A percentile compares a stretch with the other conserved stretches of the same genome.
Evolutionary conservation across 2,888 invertebrate genomes (phyloP).

Genomic region (Hydriomena furcata): DNA sequence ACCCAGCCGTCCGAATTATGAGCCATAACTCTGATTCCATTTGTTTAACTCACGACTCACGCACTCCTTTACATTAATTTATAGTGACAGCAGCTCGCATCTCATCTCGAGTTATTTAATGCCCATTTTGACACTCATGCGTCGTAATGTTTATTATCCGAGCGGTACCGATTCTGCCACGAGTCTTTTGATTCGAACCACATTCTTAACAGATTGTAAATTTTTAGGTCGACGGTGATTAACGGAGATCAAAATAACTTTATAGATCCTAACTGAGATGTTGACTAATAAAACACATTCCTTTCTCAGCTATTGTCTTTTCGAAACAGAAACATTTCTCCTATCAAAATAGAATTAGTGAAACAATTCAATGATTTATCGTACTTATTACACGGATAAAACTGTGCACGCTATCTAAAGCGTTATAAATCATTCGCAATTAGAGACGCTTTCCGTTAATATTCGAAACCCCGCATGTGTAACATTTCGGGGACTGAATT

Average conservation of each 20-base stretch:
- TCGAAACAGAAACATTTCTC: slow-evolving; percentile 18
- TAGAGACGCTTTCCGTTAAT: slow-evolving; percentile 64
- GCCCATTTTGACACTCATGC: slow-evolving; percentile 76
- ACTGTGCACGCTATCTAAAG: slow-evolving; percentile 28
- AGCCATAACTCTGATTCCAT: slow-evolving; percentile 80
- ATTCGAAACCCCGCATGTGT: slow-evolving; percentile 69
- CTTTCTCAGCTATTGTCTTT: slow-evolving; percentile 31
- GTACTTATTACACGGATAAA: slow-evolving; percentile 18
- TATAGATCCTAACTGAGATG: slow-evolving; percentile 40
- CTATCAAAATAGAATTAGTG: slow-evolving; percentile 18
- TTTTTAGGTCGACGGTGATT: slow-evolving; percentile 54
- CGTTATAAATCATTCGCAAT: slow-evolving; percentile 53
- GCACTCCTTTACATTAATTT: slow-evolving; percentile 76
- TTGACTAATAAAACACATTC: slow-evolving; percentile 36
- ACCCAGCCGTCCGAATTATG: slow-evolving; percentile 65
- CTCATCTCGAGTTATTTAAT: slow-evolving; percentile 75
- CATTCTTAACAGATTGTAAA: slow-evolving; percentile 54
- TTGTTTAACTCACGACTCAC: slow-evolving; percentile 59
- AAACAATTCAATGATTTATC: slow-evolving; percentile 13
- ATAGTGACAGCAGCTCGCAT: slow-evolving; percentile 72
- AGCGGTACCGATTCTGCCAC: slow-evolving; percentile 64
- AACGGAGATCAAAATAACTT: slow-evolving; percentile 51
- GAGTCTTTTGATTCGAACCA: slow-evolving; percentile 59
- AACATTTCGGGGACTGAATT: slow-evolving; percentile 76
- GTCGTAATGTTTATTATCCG: slow-evolving; percentile 69